Conservation (phyloP, 1,140 invertebrate species). For the Lepidurus arcticus region DNA sequence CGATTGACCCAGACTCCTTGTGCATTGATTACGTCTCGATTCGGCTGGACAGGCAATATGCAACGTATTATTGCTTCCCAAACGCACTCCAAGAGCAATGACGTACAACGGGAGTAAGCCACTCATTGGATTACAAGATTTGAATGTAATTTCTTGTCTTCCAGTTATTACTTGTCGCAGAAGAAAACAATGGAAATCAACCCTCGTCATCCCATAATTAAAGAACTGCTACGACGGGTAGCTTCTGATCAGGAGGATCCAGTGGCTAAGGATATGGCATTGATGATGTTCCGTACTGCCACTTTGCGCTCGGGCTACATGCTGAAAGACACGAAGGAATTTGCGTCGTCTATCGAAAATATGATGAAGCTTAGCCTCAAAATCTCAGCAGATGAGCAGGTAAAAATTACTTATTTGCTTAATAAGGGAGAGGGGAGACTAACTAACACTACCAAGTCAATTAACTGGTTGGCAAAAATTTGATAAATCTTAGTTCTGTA, state of each 20-base stretch:
- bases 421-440: not conserved
- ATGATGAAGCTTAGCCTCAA: conserved; percentile 76
- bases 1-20: conserved; percentile 58
- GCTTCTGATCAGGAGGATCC: conserved; percentile 71
- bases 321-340: conserved; percentile 76
- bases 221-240: conserved; percentile 78
- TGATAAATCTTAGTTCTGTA: too few species aligned
- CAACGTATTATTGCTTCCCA: conserved; percentile 62
- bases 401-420: conserved; percentile 42
- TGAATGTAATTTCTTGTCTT: conserved; percentile 35
- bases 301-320: conserved; percentile 86
- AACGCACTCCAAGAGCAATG: conserved; percentile 61
- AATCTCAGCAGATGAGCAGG: conserved; percentile 68
- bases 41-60: conserved; percentile 68
- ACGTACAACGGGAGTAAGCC: conserved; percentile 53
- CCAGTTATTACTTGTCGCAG: conserved; percentile 83
- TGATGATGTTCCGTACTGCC: conserved; percentile 89
- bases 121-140: not conserved
- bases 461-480: too few species aligned
- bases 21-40: conserved; percentile 58
- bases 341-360: conserved; percentile 79
- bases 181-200: conserved; percentile 98
- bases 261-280: conserved; percentile 76
- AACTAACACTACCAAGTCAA: conserved; percentile 38
- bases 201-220: conserved; percentile 91